These are phyloP conservation scores for Micromys minutus DNA, from an alignment of 2,113 vertebrate genomes.

Conservation along the genomic window DNA sequence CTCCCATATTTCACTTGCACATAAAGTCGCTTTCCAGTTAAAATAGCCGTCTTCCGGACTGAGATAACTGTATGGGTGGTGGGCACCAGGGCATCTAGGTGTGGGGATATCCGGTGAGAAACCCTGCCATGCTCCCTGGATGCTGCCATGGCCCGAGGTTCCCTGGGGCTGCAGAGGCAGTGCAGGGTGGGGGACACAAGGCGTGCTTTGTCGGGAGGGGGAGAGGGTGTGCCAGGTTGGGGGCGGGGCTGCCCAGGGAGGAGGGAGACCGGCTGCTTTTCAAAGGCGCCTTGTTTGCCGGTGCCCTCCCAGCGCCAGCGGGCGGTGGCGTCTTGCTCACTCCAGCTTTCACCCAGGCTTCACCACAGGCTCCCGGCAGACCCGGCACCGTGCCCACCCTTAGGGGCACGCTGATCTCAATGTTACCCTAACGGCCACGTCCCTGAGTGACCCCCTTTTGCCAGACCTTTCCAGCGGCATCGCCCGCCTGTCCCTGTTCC, in stretches of 20 bases:
- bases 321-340: slow-evolving; percentile 63
- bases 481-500: not conserved
- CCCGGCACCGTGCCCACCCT: slow-evolving; percentile 60
- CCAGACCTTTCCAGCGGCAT: not conserved
- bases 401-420: slow-evolving; percentile 26
- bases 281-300: slow-evolving; percentile 79
- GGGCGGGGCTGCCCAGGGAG: slow-evolving; percentile 51
- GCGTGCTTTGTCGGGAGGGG: slow-evolving; percentile 69
- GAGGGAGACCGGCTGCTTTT: slow-evolving; percentile 16
- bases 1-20: slow-evolving; percentile 4
- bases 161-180: slow-evolving; percentile 36
- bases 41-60: slow-evolving; percentile 65
- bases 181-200: slow-evolving; percentile 68
- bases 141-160: not conserved
- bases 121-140: not conserved
- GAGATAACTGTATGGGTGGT: not conserved
- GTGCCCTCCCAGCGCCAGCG: slow-evolving; percentile 63
- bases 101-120: slow-evolving; percentile 25
- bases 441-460: slow-evolving; percentile 62
- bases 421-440: not conserved
- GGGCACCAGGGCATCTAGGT: not conserved
- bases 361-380: slow-evolving; percentile 68
- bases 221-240: slow-evolving; percentile 56
- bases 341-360: not conserved
- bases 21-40: slow-evolving; percentile 79